Evolutionary conservation across 2,797 vertebrate genomes (phyloP).

Genomic region (Gymnoscopelus braueri): DNA sequence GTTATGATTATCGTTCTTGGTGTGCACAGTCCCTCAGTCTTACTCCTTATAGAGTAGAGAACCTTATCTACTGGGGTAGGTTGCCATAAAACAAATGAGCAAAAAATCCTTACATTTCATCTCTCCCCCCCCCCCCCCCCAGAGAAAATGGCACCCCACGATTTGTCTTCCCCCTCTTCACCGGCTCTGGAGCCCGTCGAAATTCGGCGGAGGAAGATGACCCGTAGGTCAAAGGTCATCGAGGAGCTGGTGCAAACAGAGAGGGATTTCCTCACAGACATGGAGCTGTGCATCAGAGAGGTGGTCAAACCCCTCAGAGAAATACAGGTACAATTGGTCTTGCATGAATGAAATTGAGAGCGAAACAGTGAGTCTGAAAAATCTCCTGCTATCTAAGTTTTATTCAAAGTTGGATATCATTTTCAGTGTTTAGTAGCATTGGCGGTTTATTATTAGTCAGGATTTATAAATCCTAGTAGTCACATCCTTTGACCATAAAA

Average conservation of each 20-base stretch:
- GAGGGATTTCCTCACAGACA: slow-evolving; percentile 87
- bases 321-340: slow-evolving; percentile 77
- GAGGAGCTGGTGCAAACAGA: slow-evolving; percentile 93
- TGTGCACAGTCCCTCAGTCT: no score
- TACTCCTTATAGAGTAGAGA: no score
- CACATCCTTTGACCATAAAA: no score
- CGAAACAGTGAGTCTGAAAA: no score
- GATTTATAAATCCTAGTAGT: no score
- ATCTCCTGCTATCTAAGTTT: no score
- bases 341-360: no score
- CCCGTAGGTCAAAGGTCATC: slow-evolving; percentile 89
- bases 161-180: slow-evolving; percentile 67
- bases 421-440: no score
- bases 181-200: slow-evolving; percentile 82
- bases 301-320: slow-evolving; percentile 90
- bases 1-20: neutral
- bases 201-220: slow-evolving; percentile 85
- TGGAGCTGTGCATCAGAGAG: slow-evolving; percentile 91
- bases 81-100: neutral
- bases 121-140: slow-evolving; percentile 24
- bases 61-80: neutral
- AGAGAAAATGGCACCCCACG: slow-evolving; percentile 92
- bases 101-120: neutral
- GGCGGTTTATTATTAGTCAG: no score
- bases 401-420: no score